Conservation (phyloP, 2,888 invertebrate species). For the Terebella lapidaria region DNA sequence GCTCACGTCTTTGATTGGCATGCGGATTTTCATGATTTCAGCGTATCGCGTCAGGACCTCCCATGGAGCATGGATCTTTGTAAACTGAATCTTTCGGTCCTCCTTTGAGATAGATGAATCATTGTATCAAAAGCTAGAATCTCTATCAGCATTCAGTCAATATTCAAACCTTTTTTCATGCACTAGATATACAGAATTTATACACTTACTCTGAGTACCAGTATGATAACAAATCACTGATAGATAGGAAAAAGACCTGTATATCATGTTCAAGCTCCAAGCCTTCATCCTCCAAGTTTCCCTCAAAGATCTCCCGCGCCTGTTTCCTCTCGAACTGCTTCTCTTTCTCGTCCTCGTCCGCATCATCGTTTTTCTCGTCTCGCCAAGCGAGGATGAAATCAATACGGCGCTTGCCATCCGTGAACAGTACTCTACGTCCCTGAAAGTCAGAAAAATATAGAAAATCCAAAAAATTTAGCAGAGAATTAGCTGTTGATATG, state of each 20-base stretch:
- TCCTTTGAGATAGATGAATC: conserved; percentile 42
- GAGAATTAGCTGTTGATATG: too few relatives aligned
- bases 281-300: conserved; percentile 36
- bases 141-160: too few relatives aligned
- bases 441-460: too few relatives aligned
- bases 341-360: neutral
- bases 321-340: conserved; percentile 10
- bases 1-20: conserved; percentile 86
- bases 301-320: conserved; percentile 30
- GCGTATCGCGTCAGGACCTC: conserved; percentile 79
- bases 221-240: too few relatives aligned
- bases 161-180: too few relatives aligned
- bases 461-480: too few relatives aligned
- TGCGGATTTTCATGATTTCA: conserved; percentile 83
- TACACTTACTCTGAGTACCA: too few relatives aligned
- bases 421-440: conserved; percentile 42
- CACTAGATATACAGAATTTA: too few relatives aligned
- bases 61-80: conserved; percentile 83
- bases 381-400: conserved; percentile 78
- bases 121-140: too few relatives aligned
- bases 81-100: conserved; percentile 68
- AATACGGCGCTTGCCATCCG: conserved; percentile 63
- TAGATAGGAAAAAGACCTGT: too few relatives aligned
- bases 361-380: conserved; percentile 4
- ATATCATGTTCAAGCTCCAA: conserved; percentile 35